Percentiles rank a stretch among this genome's conserved stretches.
These are phyloP conservation scores for Nymphalis urticae DNA, from an alignment of 2,888 invertebrate genomes.

Conservation along the genomic window DNA sequence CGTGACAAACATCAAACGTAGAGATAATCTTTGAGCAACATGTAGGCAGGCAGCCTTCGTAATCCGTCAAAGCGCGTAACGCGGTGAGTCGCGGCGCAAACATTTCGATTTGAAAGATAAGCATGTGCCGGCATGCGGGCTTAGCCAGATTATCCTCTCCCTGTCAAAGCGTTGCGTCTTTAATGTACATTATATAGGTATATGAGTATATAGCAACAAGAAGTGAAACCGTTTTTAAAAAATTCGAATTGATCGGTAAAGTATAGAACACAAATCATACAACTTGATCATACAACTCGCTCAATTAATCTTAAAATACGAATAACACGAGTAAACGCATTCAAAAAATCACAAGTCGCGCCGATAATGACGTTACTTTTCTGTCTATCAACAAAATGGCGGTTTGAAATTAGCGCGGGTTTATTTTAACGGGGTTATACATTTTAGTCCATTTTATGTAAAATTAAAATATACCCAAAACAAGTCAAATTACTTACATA, in stretches of 20 bases:
- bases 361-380: too few relatives aligned
- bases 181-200: conserved; percentile 1
- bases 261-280: neutral
- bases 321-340: too few relatives aligned
- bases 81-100: conserved; percentile 44
- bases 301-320: too few relatives aligned
- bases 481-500: too few relatives aligned
- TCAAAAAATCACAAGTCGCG: too few relatives aligned
- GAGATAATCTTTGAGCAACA: conserved; percentile 10
- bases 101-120: conserved; percentile 53
- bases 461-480: too few relatives aligned
- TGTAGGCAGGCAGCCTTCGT: conserved; percentile 14
- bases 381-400: too few relatives aligned
- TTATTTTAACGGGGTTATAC: too few relatives aligned
- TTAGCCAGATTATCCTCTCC: conserved; percentile 44
- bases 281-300: neutral
- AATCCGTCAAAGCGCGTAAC: conserved; percentile 39
- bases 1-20: conserved; percentile 5
- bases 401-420: too few relatives aligned
- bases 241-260: neutral
- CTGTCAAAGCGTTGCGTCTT: conserved; percentile 36
- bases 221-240: too few relatives aligned
- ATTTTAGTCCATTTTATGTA: too few relatives aligned
- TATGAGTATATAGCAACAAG: neutral
- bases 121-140: conserved; percentile 36